These are phyloP conservation scores for Promerops cafer DNA, from an alignment of 2,113 vertebrate species.

Conservation along the genomic window DNA sequence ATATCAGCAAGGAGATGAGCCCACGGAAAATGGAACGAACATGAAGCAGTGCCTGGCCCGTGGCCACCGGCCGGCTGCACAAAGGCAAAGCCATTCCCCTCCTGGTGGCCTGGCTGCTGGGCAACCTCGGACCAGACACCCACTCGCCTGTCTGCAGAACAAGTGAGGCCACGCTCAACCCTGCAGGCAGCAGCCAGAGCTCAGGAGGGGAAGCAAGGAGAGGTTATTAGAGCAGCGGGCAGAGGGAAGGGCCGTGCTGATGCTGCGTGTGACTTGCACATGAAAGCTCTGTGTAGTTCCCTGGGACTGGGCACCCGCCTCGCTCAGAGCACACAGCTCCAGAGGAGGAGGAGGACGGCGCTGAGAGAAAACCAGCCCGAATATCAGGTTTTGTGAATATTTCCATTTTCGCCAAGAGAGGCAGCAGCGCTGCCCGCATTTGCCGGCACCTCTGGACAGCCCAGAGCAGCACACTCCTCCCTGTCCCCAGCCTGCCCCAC, in stretches of 20 bases:
- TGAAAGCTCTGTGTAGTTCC: rapidly evolving
- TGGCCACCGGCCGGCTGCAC: rapidly evolving
- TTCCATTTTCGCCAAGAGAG: not conserved
- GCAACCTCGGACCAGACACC: too few species aligned
- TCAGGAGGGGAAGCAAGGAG: not conserved
- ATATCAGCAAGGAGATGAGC: not conserved
- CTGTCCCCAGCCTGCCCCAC: rapidly evolving
- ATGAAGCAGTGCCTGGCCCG: not conserved
- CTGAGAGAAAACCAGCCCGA: rapidly evolving
- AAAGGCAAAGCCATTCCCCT: rapidly evolving
- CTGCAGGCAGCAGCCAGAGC: not conserved
- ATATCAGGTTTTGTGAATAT: not conserved
- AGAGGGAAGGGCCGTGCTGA: not conserved
- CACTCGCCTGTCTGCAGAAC: not conserved
- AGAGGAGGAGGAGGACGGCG: not conserved
- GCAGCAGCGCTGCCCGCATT: not conserved
- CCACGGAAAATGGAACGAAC: rapidly evolving
- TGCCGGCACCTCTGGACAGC: not conserved
- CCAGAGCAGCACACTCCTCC: not conserved
- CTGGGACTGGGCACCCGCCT: not conserved
- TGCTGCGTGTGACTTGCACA: not conserved
- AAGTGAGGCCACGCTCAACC: not conserved
- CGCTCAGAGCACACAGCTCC: not conserved
- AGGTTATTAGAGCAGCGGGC: not conserved
- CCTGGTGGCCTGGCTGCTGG: rapidly evolving